These are phyloP conservation scores for Rachycentron canadum DNA, from an alignment of 2,797 vertebrate species.

Conservation along the genomic window DNA sequence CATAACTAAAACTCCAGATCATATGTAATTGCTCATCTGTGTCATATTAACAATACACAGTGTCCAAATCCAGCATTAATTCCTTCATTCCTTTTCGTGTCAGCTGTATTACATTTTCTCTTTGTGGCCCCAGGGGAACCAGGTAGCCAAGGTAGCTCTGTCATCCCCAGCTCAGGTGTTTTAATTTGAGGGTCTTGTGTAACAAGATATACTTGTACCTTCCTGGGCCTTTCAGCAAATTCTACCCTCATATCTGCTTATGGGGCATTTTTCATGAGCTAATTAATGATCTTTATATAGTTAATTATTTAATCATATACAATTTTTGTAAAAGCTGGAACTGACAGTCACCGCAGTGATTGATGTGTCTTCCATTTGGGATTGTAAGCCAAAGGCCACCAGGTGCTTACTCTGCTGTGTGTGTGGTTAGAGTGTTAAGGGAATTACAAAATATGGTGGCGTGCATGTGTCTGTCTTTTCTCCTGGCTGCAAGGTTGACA, in stretches of 20 bases:
- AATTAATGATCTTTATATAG: conserved; percentile 11
- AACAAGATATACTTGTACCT: conserved; percentile 50
- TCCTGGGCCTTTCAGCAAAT: not conserved
- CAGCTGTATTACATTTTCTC: conserved; percentile 48
- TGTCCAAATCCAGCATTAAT: conserved; percentile 6
- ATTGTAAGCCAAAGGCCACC: conserved; percentile 21
- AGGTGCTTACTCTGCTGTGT: not conserved
- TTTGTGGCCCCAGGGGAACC: conserved; percentile 15
- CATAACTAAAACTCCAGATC: not conserved
- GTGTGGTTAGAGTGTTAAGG: conserved; percentile 22
- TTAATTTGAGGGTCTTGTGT: conserved; percentile 47
- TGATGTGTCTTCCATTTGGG: conserved; percentile 31
- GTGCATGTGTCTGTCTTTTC: conserved; percentile 22
- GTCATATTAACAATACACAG: not conserved
- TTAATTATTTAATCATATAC: not conserved
- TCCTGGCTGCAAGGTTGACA: conserved; percentile 15
- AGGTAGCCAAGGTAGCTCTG: conserved; percentile 25
- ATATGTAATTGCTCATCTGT: not conserved
- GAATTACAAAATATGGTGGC: not conserved
- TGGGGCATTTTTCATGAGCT: not conserved
- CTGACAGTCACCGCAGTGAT: conserved; percentile 11
- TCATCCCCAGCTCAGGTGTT: conserved; percentile 51
- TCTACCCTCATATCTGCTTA: not conserved
- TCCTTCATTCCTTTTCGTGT: conserved; percentile 24
- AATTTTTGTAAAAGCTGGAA: conserved; percentile 10